phyloP scores from a whole-genome alignment of 1,140 invertebrate genomes.

The Sinonovacula constricta region DNA sequence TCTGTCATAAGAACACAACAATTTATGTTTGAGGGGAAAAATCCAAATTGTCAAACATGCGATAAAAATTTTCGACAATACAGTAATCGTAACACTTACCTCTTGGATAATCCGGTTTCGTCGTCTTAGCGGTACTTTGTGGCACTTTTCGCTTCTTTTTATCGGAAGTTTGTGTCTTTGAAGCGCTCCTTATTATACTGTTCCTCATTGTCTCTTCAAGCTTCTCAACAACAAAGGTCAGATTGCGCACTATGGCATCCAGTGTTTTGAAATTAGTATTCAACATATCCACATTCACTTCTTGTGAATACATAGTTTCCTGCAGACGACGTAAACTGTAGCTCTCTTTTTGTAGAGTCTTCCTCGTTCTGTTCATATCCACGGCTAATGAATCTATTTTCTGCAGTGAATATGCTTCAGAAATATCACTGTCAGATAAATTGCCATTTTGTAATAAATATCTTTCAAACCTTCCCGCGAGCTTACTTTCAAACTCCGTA shows the following conservation, averaged over 20 bases:
- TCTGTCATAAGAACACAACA: no score
- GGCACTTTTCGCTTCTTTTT: no score
- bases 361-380: conserved; percentile 38
- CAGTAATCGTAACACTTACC: no score
- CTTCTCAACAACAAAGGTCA: conserved; percentile 40
- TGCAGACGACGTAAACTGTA: conserved; percentile 33
- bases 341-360: conserved; percentile 33
- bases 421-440: conserved; percentile 3
- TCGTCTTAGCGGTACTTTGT: no score
- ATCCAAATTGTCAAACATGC: no score
- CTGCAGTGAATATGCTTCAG: no score
- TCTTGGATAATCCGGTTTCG: no score
- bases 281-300: conserved; percentile 40
- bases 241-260: conserved; percentile 39
- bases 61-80: no score
- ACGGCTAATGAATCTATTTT: conserved; percentile 10
- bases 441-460: conserved; percentile 2
- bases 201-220: conserved; percentile 26
- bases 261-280: conserved; percentile 42
- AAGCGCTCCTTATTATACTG: not conserved
- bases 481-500: conserved; percentile 34
- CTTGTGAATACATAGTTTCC: conserved; percentile 40
- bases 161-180: no score
- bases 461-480: conserved; percentile 40
- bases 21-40: no score